Conservation (phyloP, 2,888 invertebrate species). For the Lordiphosa andalusiaca region DNA sequence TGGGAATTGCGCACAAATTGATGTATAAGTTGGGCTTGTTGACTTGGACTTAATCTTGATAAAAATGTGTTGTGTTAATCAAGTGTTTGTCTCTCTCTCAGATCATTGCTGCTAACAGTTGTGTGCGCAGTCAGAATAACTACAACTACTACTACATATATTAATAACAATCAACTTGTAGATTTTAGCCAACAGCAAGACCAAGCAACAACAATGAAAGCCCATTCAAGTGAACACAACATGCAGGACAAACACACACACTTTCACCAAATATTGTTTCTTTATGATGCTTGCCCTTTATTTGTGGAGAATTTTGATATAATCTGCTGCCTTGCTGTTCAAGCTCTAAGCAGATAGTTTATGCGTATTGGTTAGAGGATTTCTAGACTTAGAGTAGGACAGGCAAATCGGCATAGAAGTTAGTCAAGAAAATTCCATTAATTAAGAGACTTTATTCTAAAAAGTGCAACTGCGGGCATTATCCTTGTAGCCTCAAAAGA, state of each 20-base stretch:
- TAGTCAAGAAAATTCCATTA: no score
- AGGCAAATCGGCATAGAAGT: no score
- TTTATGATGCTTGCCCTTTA: no score
- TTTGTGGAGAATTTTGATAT: no score
- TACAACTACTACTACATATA: conserved; percentile 24
- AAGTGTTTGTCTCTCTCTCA: conserved; percentile 29
- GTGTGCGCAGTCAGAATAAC: conserved; percentile 40
- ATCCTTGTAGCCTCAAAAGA: no score
- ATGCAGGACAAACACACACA: conserved; percentile 20
- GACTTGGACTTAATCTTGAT: conserved; percentile 57
- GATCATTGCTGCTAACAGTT: conserved; percentile 55
- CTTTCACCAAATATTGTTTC: no score
- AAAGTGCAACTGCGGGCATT: no score
- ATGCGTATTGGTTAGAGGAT: no score
- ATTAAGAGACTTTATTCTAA: no score
- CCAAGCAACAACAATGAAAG: conserved; percentile 23
- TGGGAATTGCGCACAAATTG: conserved; percentile 59
- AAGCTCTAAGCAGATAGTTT: no score
- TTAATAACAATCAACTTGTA: conserved; percentile 64
- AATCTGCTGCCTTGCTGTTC: no score
- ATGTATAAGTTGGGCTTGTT: conserved; percentile 59
- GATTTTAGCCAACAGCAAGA: conserved; percentile 40
- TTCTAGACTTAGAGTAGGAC: no score
- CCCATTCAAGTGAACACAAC: conserved; percentile 42
- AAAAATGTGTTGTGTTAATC: conserved; percentile 49